Percentiles rank a stretch among this genome's conserved stretches.
Evolutionary conservation across 2,113 vertebrate species (phyloP).

Genomic region (Athene noctua): DNA sequence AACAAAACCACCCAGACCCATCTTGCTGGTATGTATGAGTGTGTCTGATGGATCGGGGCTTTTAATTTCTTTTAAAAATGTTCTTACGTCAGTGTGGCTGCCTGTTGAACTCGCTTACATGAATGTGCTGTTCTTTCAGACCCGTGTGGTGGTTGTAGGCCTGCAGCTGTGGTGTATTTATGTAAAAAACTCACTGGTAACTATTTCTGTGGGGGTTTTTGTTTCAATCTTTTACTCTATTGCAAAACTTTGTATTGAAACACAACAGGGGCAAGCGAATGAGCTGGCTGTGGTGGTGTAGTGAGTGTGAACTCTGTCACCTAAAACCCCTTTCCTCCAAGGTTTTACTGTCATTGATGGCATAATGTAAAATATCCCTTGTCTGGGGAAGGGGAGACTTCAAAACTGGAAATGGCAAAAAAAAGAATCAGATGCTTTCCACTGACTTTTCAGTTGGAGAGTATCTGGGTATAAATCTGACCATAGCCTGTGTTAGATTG

Average conservation of each 20-base stretch:
- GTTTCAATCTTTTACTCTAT: not conserved
- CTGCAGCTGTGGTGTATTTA: not conserved
- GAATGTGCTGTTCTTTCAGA: not conserved
- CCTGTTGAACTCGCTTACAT: not conserved
- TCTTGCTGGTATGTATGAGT: not conserved
- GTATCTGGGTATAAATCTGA: not conserved
- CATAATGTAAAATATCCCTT: not conserved
- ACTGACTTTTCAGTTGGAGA: not conserved
- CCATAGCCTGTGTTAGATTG: not conserved
- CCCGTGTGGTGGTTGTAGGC: not conserved
- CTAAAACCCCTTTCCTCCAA: not conserved
- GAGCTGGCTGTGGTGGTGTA: not conserved
- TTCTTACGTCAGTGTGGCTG: not conserved
- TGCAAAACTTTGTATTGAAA: not conserved
- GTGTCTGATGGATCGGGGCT: not conserved
- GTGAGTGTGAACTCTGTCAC: not conserved
- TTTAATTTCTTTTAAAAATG: not conserved
- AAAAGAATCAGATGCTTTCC: not conserved
- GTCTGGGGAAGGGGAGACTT: not conserved
- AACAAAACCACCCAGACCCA: accelerated
- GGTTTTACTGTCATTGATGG: not conserved
- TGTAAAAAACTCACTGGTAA: not conserved
- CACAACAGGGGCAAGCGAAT: not conserved
- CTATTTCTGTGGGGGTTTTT: not conserved
- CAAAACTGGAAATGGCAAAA: not conserved